Base-by-base conservation (phyloP, 2,888 invertebrate species). In the Geophilus truncorum region DNA sequence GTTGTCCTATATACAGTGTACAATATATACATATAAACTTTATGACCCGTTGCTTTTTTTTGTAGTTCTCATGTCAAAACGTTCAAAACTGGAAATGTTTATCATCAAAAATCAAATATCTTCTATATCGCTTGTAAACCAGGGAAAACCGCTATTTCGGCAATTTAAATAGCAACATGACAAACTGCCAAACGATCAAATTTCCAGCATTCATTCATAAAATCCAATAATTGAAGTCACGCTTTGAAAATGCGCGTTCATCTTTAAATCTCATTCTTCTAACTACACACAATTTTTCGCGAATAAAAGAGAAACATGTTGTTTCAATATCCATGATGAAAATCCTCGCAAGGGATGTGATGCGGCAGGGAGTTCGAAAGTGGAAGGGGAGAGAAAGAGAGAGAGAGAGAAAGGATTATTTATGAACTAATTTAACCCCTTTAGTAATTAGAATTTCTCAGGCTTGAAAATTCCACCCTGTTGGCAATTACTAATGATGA, bases 351-450 rank as follows among this genome's bases (percentile, higher is more conserved):
- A 51, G 51, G 32, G 32, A 45, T 45, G 45, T 45, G 45, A 7
- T 45, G 18, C n/a, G 12, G 12, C 12, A 4, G 45, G 12, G 70
- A 12, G 28, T 70, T 51, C 3, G 51, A 51, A 51, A 51, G 21
- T 18, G 18, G 6, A 51, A 18, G 18, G 18, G 40, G 40, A 6
- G n/a, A n/a, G n/a, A n/a, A n/a, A n/a, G n/a, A 32, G 32, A 32
- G 32, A 32, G 32, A 51, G 18, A 45, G 51, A 5, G 51, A 51
- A 51, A 51, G 18, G 51, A 51, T 51, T 70, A 70, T 70, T 70
- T 70, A 70, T 70, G 70, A 28, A 70, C 70, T 70, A 70, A 70
- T 70, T 70, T 70, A 70, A 70, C 70, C 70, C 70, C 70, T 70
- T 70, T 70, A 25, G 25, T 70, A 70, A 70, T 70, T 70, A 70